Percentiles rank a stretch among this genome's conserved stretches.
These are phyloP conservation scores for Zygothrica quintamaculata DNA, from an alignment of 2,888 invertebrate genomes.

Conservation along the genomic window DNA sequence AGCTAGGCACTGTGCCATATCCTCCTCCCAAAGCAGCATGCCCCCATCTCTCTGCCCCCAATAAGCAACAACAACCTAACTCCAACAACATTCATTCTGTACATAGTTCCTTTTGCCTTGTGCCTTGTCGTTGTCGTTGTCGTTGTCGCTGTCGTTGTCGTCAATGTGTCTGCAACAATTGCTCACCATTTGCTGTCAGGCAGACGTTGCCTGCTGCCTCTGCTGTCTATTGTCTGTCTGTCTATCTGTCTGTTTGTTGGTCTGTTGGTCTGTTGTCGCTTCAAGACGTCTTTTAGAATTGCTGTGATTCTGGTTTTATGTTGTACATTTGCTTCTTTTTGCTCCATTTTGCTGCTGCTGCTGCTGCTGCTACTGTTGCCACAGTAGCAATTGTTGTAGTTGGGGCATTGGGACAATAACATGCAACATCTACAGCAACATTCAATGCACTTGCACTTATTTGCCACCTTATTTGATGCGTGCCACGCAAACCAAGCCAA, in stretches of 20 bases:
- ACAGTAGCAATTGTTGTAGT: constrained; percentile 29
- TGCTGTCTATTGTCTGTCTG: background rate
- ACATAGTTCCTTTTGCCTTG: too few species aligned
- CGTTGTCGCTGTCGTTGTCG: constrained; percentile 45
- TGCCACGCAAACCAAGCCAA: constrained; percentile 60
- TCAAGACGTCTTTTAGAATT: constrained; percentile 59
- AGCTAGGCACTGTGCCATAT: constrained; percentile 52
- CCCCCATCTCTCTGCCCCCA: background rate
- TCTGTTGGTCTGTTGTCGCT: constrained; percentile 39
- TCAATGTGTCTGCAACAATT: constrained; percentile 80
- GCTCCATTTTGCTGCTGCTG: constrained; percentile 12
- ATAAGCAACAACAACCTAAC: too few species aligned
- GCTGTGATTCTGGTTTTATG: constrained; percentile 65
- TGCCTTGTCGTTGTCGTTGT: constrained; percentile 11
- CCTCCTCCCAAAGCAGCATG: background rate
- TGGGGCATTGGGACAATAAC: constrained; percentile 72
- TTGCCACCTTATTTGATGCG: constrained; percentile 54
- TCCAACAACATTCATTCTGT: too few species aligned
- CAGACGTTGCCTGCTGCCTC: constrained; percentile 13
- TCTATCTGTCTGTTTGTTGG: constrained; percentile 25
- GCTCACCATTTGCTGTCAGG: constrained; percentile 68
- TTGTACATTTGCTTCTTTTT: constrained; percentile 13
- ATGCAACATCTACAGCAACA: constrained; percentile 29
- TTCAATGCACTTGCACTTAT: constrained; percentile 71
- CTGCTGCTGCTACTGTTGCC: constrained; percentile 27